These are phyloP conservation scores for Coelopa frigida DNA, from an alignment of 1,140 invertebrate genomes.

Conservation along the genomic window DNA sequence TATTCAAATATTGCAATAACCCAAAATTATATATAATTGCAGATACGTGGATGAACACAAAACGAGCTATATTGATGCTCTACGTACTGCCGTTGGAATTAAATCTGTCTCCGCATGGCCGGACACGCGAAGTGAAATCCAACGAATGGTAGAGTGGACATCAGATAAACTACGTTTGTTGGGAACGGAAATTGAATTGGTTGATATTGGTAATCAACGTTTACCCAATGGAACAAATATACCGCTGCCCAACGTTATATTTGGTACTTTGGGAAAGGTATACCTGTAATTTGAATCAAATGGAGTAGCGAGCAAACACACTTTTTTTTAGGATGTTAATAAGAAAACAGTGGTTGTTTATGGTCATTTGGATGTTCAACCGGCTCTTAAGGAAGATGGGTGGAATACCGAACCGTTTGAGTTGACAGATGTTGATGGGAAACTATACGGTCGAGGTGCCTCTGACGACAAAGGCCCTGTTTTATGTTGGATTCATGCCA, in stretches of 20 bases:
- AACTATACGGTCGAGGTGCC: slow-evolving; percentile 86
- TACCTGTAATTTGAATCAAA: no score
- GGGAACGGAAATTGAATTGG: slow-evolving; percentile 67
- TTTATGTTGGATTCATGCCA: slow-evolving; percentile 88
- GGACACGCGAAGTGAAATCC: slow-evolving; percentile 43
- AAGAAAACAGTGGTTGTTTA: slow-evolving; percentile 93
- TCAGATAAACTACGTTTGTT: slow-evolving; percentile 64
- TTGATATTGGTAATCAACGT: slow-evolving; percentile 72
- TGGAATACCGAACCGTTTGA: slow-evolving; percentile 95
- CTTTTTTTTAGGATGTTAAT: slow-evolving; percentile 55
- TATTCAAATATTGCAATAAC: no score
- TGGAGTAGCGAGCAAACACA: background rate
- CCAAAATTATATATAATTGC: no score
- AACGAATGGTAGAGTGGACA: slow-evolving; percentile 67
- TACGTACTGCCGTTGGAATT: slow-evolving; percentile 86
- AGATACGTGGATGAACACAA: slow-evolving; percentile 34
- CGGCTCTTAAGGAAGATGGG: slow-evolving; percentile 83
- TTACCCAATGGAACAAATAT: slow-evolving; percentile 66
- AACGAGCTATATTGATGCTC: slow-evolving; percentile 62
- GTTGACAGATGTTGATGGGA: slow-evolving; percentile 79
- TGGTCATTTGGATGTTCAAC: slow-evolving; percentile 97
- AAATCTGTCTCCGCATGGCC: slow-evolving; percentile 87
- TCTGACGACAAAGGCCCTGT: slow-evolving; percentile 93
- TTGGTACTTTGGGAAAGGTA: slow-evolving; percentile 73
- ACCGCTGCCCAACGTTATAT: slow-evolving; percentile 78